Evolutionary conservation across 2,113 vertebrate species (phyloP).

Genomic region (Orthonyx spaldingii): DNA sequence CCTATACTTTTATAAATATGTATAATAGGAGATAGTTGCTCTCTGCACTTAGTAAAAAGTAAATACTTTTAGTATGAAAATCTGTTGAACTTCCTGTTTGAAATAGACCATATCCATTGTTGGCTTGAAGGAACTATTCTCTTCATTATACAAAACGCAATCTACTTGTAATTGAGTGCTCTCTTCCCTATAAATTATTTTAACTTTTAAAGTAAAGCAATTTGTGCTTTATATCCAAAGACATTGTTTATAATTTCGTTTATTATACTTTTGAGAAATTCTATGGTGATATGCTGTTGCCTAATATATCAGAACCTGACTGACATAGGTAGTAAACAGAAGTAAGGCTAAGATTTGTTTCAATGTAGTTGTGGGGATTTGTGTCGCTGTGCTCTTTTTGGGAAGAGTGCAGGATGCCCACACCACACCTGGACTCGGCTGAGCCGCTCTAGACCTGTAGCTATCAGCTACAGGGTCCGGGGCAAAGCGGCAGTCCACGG

Average conservation of each 20-base stretch:
- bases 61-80: background rate
- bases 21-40: background rate
- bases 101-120: background rate
- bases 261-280: background rate
- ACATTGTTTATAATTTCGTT: background rate
- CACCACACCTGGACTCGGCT: too few species aligned
- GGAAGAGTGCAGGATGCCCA: too few species aligned
- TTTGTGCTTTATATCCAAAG: background rate
- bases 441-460: too few species aligned
- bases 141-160: background rate
- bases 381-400: too few species aligned
- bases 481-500: too few species aligned
- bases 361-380: background rate
- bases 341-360: background rate
- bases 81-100: background rate
- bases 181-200: background rate
- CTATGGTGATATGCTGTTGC: background rate
- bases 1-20: background rate
- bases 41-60: background rate
- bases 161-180: background rate
- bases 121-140: background rate
- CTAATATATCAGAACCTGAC: background rate
- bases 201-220: background rate
- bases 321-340: background rate
- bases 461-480: too few species aligned